Percentiles rank a stretch among this genome's conserved stretches.
phyloP scores from a whole-genome alignment of 2,113 vertebrate species.

The Herpetotheres cachinnans region DNA sequence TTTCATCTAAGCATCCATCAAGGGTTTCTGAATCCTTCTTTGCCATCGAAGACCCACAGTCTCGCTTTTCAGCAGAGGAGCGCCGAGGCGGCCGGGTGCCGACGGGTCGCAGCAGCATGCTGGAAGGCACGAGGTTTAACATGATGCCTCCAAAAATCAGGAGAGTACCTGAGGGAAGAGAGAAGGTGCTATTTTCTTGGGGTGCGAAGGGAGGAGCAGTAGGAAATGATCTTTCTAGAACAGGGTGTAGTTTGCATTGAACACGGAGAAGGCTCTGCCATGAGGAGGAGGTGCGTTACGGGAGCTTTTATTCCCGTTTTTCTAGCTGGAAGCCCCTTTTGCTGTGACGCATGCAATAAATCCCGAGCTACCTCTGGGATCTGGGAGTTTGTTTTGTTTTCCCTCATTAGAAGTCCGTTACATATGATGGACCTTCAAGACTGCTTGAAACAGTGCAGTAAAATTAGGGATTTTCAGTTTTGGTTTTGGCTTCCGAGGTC shows the following conservation, averaged over 20 bases:
- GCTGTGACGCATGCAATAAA: neutral
- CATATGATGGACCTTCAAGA: accelerated
- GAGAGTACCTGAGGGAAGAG: constrained; percentile 79
- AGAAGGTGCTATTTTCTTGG: neutral
- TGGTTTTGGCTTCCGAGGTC: neutral
- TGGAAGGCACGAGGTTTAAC: constrained; percentile 89
- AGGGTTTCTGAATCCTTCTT: neutral
- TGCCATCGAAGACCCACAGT: accelerated
- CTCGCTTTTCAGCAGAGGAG: neutral
- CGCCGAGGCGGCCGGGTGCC: neutral
- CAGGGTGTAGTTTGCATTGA: neutral
- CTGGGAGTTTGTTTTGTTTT: neutral
- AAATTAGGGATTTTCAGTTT: neutral
- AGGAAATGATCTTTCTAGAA: neutral
- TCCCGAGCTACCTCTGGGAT: neutral
- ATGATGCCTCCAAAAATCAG: constrained; percentile 86
- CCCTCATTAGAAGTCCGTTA: neutral
- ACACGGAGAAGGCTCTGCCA: accelerated
- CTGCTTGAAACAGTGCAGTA: neutral
- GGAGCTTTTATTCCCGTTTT: neutral
- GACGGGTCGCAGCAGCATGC: constrained; percentile 85
- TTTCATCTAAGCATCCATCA: neutral
- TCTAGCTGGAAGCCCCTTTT: neutral
- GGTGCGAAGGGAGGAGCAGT: neutral
- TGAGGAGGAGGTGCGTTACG: neutral